Evolutionary conservation across 2,797 vertebrate genomes (phyloP).

Genomic region (Fistularia tabacaria): DNA sequence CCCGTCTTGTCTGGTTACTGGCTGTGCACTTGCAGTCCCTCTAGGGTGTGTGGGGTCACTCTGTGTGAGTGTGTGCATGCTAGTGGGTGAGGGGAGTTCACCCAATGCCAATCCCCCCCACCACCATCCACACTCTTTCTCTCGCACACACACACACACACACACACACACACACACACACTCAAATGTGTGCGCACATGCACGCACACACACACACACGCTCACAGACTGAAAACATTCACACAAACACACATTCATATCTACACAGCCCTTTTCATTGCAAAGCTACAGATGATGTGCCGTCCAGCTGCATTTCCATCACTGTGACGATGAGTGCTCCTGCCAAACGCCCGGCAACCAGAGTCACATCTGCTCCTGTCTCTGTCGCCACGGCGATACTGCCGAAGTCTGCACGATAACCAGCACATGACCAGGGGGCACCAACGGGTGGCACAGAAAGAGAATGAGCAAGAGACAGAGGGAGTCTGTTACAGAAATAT

Average conservation of each 20-base stretch:
- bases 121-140: conserved; percentile 29
- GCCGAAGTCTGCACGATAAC: conserved; percentile 70
- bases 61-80: conserved; percentile 31
- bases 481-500: conserved; percentile 36
- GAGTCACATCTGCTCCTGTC: conserved; percentile 97
- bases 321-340: conserved; percentile 93
- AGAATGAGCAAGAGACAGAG: conserved; percentile 28
- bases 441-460: conserved; percentile 59
- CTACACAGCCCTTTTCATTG: conserved; percentile 5
- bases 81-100: conserved; percentile 66
- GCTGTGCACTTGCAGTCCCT: conserved; percentile 76
- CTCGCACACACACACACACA: conserved; percentile 1
- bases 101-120: conserved; percentile 62
- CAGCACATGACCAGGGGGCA: conserved; percentile 64
- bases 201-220: conserved; percentile 16
- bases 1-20: conserved; percentile 67
- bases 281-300: conserved; percentile 92
- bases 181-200: conserved; percentile 1
- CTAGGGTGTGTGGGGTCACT: conserved; percentile 59
- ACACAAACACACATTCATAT: conserved; percentile 35
- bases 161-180: conserved; percentile 14
- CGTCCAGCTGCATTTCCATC: conserved; percentile 91
- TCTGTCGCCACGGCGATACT: conserved; percentile 73
- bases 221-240: conserved; percentile 7
- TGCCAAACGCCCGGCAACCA: conserved; percentile 97